phyloP scores from a whole-genome alignment of 1,140 invertebrate genomes.

The Drosophila triauraria region DNA sequence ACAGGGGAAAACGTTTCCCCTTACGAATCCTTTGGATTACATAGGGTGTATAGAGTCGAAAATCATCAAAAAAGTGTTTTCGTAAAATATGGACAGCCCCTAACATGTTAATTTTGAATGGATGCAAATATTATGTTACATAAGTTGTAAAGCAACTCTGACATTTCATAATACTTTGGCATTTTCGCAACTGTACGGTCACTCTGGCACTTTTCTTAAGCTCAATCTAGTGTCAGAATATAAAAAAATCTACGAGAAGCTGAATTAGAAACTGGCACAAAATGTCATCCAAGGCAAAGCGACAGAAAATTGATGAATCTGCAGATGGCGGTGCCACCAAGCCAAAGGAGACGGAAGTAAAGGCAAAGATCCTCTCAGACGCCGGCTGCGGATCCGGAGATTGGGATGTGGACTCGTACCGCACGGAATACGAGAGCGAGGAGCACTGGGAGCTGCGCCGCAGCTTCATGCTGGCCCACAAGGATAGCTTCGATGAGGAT shows the following conservation, averaged over 20 bases:
- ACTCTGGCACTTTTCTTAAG: too few species aligned
- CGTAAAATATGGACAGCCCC: too few species aligned
- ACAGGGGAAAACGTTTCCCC: too few species aligned
- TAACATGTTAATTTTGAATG: too few species aligned
- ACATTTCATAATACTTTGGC: too few species aligned
- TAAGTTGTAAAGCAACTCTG: too few species aligned
- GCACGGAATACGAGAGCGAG: conserved; percentile 90
- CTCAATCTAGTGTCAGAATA: background rate
- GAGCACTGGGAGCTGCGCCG: conserved; percentile 93
- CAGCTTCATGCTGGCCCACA: conserved; percentile 91
- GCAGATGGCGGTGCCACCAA: background rate
- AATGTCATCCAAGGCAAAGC: conserved; percentile 55
- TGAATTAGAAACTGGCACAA: background rate
- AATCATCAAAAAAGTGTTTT: too few species aligned
- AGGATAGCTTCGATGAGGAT: conserved; percentile 90
- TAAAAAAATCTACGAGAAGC: background rate
- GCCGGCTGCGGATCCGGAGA: conserved; percentile 28
- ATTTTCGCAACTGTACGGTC: too few species aligned
- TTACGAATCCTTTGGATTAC: too few species aligned
- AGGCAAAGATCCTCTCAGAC: conserved; percentile 18
- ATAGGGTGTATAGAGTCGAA: too few species aligned
- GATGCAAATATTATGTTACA: too few species aligned
- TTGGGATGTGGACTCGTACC: conserved; percentile 89
- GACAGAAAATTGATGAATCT: conserved; percentile 3
- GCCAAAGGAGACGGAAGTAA: conserved; percentile 24